Conservation (phyloP, 1,140 invertebrate species). For the Philotrypesis tridentata region DNA sequence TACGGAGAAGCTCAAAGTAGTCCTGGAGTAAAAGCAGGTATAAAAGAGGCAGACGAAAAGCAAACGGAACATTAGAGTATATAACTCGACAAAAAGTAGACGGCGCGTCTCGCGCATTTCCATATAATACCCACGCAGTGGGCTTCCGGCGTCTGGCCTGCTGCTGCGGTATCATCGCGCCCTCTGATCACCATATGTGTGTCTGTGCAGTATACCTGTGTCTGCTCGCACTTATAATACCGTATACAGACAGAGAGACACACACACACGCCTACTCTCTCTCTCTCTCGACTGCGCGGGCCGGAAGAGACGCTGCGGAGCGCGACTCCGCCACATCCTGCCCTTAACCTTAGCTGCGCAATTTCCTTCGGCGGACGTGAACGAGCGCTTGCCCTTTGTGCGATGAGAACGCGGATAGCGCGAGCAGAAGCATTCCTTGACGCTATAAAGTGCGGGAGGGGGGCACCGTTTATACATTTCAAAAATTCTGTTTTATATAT, state of each 20-base stretch:
- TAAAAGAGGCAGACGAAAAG: not conserved
- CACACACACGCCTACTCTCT: not conserved
- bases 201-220: not conserved
- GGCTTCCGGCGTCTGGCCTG: not conserved
- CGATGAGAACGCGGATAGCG: not conserved
- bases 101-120: not conserved
- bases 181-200: not conserved
- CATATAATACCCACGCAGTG: not conserved
- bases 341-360: constrained; percentile 40
- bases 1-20: no score
- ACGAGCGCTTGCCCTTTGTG: not conserved
- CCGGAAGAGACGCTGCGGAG: constrained; percentile 47
- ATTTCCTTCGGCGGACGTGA: constrained; percentile 6
- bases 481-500: no score
- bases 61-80: not conserved
- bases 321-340: constrained; percentile 43
- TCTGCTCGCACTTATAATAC: no score
- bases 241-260: not conserved
- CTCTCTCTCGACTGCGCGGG: not conserved
- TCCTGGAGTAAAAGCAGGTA: no score
- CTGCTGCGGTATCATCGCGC: not conserved
- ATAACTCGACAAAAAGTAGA: not conserved
- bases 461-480: no score
- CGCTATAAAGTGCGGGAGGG: no score
- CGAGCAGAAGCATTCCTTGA: no score